Evolutionary conservation across 2,888 invertebrate species (phyloP), one percentile per base, ranked within the genome.

Genomic region (Synergus japonicus): DNA sequence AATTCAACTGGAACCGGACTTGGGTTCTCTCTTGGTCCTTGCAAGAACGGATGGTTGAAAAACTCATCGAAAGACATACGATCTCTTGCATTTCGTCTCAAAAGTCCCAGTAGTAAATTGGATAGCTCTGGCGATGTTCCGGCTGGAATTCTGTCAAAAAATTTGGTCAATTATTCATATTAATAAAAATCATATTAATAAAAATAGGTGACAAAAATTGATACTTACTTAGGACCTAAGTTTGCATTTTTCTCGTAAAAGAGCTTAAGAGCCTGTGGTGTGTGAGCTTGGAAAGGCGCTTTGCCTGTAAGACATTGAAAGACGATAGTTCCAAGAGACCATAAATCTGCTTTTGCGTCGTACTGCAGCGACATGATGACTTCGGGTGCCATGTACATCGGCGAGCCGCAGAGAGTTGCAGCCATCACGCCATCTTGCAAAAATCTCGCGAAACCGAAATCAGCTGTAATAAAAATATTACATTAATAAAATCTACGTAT

Each of bases 351-450:
- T 94, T 99, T 99, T 78, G 98, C 99, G 93, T 98, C 98, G 92
- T 99, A 99, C 91, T 99, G 98, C 83, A 98, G 93, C 2, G 99
- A 99, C 99, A 99, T 99, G 89, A 99, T 99, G 78, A 99, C 99
- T 94, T 99, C 99, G 0, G 99, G 99, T 54, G 99, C 99, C 99
- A 99, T 99, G 92, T 99, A 99, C 99, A 99, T 99, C 15, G 99
- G 99, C 73, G 99, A 99, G 69, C 99, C 99, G 93, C 99, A 99
- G 64, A 99, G 94, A 49, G 99, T 99, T 83, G 98, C 99, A 78
- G 99, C 99, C 99, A 99, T 99, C 78, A 98, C 98, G 83, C 99
- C 99, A 92, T 99, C 99, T 93, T 98, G 97, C 69, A 99, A 94
- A 93, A 99, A 99, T 91, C 99, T 95, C 78, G 99, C 99, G 93